phyloP scores from a whole-genome alignment of 2,888 invertebrate species.

The Steinernema hermaphroditum region DNA sequence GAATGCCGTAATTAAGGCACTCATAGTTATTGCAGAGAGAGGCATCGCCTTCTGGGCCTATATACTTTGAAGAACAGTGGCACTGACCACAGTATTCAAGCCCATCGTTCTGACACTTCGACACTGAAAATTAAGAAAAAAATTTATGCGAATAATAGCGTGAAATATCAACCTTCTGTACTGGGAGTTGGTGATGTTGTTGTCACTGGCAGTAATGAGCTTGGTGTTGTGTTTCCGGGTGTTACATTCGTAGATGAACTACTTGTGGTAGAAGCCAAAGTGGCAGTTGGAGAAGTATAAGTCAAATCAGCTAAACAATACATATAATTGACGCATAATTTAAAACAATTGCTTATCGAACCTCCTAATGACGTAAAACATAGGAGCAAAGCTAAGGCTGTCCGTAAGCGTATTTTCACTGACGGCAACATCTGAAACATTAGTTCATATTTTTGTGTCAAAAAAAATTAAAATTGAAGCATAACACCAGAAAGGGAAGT shows the following conservation, averaged over 20 bases:
- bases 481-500: not conserved
- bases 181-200: too few relatives aligned
- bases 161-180: too few relatives aligned
- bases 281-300: too few relatives aligned
- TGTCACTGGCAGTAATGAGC: too few relatives aligned
- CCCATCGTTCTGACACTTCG: constrained; percentile 31
- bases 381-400: not conserved
- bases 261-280: too few relatives aligned
- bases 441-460: not conserved
- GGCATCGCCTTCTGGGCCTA: not conserved
- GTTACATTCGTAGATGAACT: too few relatives aligned
- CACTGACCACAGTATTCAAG: not conserved
- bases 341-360: too few relatives aligned
- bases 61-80: constrained; percentile 3
- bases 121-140: constrained; percentile 6
- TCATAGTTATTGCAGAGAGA: not conserved
- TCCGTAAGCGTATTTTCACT: not conserved
- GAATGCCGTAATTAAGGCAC: constrained; percentile 32
- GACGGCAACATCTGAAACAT: not conserved
- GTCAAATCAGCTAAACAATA: too few relatives aligned
- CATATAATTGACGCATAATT: too few relatives aligned
- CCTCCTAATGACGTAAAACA: too few relatives aligned
- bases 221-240: too few relatives aligned
- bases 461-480: not conserved
- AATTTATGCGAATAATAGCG: too few relatives aligned